These are phyloP conservation scores for Carassius gibelio DNA, from an alignment of 2,113 vertebrate genomes.

Conservation along the genomic window DNA sequence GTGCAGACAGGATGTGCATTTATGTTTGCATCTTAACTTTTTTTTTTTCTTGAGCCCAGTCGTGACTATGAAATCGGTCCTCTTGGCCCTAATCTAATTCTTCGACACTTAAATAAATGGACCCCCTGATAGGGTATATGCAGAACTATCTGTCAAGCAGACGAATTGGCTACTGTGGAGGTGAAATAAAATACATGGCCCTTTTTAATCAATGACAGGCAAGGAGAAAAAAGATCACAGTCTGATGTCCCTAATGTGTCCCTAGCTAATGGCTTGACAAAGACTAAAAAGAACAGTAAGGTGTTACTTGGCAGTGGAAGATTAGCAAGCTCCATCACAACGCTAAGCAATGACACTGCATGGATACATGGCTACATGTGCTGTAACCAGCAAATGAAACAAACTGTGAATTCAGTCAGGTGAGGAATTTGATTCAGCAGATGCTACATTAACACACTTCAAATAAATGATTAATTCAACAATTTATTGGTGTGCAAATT, in stretches of 20 bases:
- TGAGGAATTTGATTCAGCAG: background rate
- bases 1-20: background rate
- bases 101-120: slow-evolving; percentile 71
- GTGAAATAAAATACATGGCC: slow-evolving; percentile 64
- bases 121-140: slow-evolving; percentile 68
- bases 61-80: slow-evolving; percentile 53
- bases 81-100: slow-evolving; percentile 65
- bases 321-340: slow-evolving; percentile 43
- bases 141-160: slow-evolving; percentile 66
- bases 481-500: background rate
- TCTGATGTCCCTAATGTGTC: slow-evolving; percentile 42
- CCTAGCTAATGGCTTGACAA: slow-evolving; percentile 41
- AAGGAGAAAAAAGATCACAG: slow-evolving; percentile 11
- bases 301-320: slow-evolving; percentile 18
- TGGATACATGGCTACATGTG: background rate
- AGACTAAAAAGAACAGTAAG: slow-evolving; percentile 35
- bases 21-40: background rate
- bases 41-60: background rate
- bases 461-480: background rate
- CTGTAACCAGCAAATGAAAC: slow-evolving; percentile 13
- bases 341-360: background rate
- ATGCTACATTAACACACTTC: background rate
- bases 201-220: slow-evolving; percentile 69
- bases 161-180: slow-evolving; percentile 64
- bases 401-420: background rate